A percentile compares a stretch with the other conserved stretches of the same genome.
phyloP scores from a whole-genome alignment of 2,797 vertebrate genomes.

The Gymnoscopelus microlampas region DNA sequence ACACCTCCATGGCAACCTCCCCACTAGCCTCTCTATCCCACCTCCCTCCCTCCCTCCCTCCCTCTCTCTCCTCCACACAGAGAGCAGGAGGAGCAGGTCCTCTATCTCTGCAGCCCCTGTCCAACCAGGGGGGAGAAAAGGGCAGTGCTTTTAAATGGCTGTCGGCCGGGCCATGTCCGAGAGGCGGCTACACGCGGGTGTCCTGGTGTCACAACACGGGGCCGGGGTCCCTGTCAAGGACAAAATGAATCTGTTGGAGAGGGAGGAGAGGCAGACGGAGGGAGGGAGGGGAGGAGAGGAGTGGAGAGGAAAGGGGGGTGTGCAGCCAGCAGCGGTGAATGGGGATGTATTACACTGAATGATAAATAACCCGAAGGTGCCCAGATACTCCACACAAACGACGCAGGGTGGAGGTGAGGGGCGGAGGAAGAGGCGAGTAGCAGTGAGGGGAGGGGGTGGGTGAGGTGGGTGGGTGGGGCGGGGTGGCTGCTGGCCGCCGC shows the following conservation, averaged over 20 bases:
- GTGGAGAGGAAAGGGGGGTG: background rate
- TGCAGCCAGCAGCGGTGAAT: background rate
- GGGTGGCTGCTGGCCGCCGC: slow-evolving; percentile 50
- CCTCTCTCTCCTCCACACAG: slow-evolving; percentile 45
- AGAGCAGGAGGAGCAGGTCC: slow-evolving; percentile 28
- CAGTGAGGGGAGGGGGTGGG: slow-evolving; percentile 51
- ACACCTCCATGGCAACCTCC: slow-evolving; percentile 46
- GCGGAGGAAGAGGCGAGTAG: slow-evolving; percentile 39
- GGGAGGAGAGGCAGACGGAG: slow-evolving; percentile 37
- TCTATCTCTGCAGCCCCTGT: slow-evolving; percentile 65
- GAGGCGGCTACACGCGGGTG: slow-evolving; percentile 75
- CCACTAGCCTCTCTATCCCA: slow-evolving; percentile 64
- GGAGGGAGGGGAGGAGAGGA: slow-evolving; percentile 9
- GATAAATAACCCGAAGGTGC: slow-evolving; percentile 79
- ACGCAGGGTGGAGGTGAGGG: slow-evolving; percentile 59
- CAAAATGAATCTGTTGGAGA: slow-evolving; percentile 80
- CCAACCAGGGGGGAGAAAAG: slow-evolving; percentile 48
- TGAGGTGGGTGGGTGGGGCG: slow-evolving; percentile 32
- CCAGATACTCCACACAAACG: slow-evolving; percentile 78
- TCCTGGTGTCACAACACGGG: slow-evolving; percentile 78
- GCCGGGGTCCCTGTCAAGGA: slow-evolving; percentile 74
- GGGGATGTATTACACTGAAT: slow-evolving; percentile 73
- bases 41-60: slow-evolving; percentile 44
- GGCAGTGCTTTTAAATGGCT: slow-evolving; percentile 73
- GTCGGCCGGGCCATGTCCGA: slow-evolving; percentile 70